Percentiles rank a stretch among this genome's conserved stretches.
Conservation (phyloP, 1,140 invertebrate genomes). For the Teleopsis dalmanni region DNA sequence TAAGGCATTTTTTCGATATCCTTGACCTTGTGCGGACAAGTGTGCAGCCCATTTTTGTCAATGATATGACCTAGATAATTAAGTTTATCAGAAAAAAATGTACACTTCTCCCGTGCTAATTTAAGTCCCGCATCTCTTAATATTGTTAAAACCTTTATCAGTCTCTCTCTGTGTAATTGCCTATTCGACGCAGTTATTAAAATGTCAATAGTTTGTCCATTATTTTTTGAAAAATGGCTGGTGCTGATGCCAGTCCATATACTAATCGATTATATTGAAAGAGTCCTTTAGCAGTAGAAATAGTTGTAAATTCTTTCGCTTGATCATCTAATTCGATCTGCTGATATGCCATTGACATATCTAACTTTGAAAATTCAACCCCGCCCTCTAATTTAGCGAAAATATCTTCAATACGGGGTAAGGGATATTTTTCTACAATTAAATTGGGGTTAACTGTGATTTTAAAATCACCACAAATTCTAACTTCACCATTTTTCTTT, state of each 20-base stretch:
- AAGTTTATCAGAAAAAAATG: slow-evolving; percentile 19
- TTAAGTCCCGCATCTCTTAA: slow-evolving; percentile 20
- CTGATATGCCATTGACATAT: slow-evolving; percentile 23
- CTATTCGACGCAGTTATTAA: slow-evolving; percentile 15
- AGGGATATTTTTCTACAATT: slow-evolving; percentile 6
- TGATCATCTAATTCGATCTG: slow-evolving; percentile 27
- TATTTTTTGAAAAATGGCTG: slow-evolving; percentile 19
- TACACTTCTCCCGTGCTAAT: slow-evolving; percentile 17
- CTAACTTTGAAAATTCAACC: slow-evolving; percentile 22
- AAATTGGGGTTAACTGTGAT: neutral
- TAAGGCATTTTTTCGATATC: slow-evolving; percentile 17
- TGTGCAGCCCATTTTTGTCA: slow-evolving; percentile 19
- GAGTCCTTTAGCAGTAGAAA: slow-evolving; percentile 18
- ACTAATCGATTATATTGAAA: slow-evolving; percentile 19
- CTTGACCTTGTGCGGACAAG: slow-evolving; percentile 16
- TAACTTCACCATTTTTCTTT: slow-evolving; percentile 3
- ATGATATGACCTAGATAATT: slow-evolving; percentile 31
- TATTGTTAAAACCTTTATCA: slow-evolving; percentile 16
- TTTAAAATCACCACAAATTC: slow-evolving; percentile 2
- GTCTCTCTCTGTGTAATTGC: slow-evolving; percentile 8
- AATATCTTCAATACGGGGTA: slow-evolving; percentile 2
- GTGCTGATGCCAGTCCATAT: slow-evolving; percentile 17
- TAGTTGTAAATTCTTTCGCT: slow-evolving; percentile 17
- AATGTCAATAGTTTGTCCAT: slow-evolving; percentile 10
- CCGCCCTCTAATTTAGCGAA: slow-evolving; percentile 5